A percentile compares a stretch with the other conserved stretches of the same genome.
These are phyloP conservation scores for Lasioglossum leucozonium DNA, from an alignment of 2,888 invertebrate species.

Conservation along the genomic window DNA sequence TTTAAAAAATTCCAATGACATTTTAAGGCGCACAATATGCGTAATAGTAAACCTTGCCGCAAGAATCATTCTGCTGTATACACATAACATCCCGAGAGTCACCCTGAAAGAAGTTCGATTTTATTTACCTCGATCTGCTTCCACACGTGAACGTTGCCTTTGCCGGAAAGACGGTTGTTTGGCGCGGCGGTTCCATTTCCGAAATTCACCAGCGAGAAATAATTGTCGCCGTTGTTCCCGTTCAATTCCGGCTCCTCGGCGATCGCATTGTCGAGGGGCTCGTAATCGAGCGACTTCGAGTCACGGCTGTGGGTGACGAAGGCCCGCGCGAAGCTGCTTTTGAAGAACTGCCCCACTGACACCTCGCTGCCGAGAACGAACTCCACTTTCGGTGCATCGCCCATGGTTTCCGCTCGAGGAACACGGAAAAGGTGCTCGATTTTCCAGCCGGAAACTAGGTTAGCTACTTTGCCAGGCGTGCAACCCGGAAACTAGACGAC, in stretches of 20 bases:
- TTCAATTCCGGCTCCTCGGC: constrained; percentile 63
- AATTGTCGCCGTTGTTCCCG: constrained; percentile 66
- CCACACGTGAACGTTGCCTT: constrained; percentile 22
- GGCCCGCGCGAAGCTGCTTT: constrained; percentile 86
- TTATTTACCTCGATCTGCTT: constrained; percentile 36
- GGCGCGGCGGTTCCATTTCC: background rate
- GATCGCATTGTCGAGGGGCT: constrained; percentile 72
- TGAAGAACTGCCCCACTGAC: constrained; percentile 85
- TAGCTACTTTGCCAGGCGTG: constrained; percentile 19
- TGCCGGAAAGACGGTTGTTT: background rate
- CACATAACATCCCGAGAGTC: background rate
- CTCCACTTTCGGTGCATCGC: constrained; percentile 75
- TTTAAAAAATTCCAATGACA: background rate
- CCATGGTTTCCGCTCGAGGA: constrained; percentile 59
- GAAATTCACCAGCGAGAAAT: constrained; percentile 75
- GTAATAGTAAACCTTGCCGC: too few relatives aligned
- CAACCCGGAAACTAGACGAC: background rate
- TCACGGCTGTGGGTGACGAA: constrained; percentile 82
- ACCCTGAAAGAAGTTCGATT: background rate
- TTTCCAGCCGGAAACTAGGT: constrained; percentile 6
- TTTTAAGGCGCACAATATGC: background rate
- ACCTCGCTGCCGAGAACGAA: constrained; percentile 81
- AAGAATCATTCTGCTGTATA: background rate
- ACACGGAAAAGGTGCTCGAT: background rate
- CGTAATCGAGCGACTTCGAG: constrained; percentile 84